These are phyloP conservation scores for Oegoconia quadripuncta DNA, from an alignment of 2,888 invertebrate species.

Conservation along the genomic window DNA sequence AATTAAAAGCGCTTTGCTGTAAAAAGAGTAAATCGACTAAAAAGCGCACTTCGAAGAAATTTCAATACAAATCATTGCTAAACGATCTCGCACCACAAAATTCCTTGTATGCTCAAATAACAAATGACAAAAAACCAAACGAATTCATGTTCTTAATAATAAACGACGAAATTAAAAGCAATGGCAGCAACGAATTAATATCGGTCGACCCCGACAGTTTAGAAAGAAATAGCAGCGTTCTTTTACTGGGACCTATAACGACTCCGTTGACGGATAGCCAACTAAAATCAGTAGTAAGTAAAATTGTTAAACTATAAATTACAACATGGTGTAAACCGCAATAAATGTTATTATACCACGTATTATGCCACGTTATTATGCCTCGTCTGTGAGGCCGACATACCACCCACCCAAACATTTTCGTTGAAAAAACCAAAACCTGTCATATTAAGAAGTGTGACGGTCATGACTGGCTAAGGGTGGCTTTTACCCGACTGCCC, in stretches of 20 bases:
- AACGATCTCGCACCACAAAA: conserved; percentile 25
- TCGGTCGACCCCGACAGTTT: conserved; percentile 65
- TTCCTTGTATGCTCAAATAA: not conserved
- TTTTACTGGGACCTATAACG: conserved; percentile 63
- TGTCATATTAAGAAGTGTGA: too few relatives aligned
- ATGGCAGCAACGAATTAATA: conserved; percentile 52
- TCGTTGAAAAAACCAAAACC: too few relatives aligned
- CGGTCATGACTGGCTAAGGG: too few relatives aligned
- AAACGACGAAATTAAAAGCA: conserved; percentile 63
- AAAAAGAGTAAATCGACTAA: conserved; percentile 36
- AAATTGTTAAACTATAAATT: not conserved
- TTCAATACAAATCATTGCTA: conserved; percentile 27
- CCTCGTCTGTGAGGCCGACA: too few relatives aligned
- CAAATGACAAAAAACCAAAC: conserved; percentile 20
- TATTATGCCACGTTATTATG: too few relatives aligned
- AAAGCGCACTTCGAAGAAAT: conserved; percentile 23
- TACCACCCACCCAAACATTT: too few relatives aligned
- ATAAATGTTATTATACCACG: too few relatives aligned
- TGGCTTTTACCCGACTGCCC: too few relatives aligned
- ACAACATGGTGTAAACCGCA: too few relatives aligned
- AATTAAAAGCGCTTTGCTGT: conserved; percentile 63
- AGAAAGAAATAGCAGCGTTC: conserved; percentile 56
- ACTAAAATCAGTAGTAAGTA: conserved; percentile 58
- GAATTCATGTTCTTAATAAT: conserved; percentile 66
- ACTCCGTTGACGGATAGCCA: conserved; percentile 52